Base-by-base conservation (phyloP, 2,888 invertebrate genomes). In the Cryptocephalus primarius region DNA sequence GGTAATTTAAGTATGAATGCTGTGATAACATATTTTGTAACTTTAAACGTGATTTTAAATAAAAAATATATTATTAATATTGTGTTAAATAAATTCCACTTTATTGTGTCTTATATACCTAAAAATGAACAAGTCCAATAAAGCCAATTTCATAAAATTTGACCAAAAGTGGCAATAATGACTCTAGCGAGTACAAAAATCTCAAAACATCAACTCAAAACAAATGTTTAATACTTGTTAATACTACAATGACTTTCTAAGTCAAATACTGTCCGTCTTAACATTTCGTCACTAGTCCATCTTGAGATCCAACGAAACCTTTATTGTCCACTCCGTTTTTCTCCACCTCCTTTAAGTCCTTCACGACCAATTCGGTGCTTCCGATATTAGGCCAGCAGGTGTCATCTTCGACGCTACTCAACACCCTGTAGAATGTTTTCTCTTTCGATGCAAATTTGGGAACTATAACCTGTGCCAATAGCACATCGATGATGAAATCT, bases 401-500 rank as follows among this genome's bases (percentile, higher is more conserved):
- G 14, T 60, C 55, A n/a, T 49, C 45, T 2, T 48, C 47, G 38
- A 62, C 40, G 8, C 53, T 51, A 8, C 47, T 52, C 22, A 55
- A 44, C 33, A 62, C 51, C 22, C 49, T 50, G 32, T 54, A 49
- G 34, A 53, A 51, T 8, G 54, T 48, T 34, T 49, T 60, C 8
- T 54, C 48, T 1, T 55, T 43, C 11, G 44, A 69, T 48, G 69
- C 71, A 54, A 76, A 73, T 33, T 66, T 71, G 33, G 72, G 72
- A 1, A 71, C 67, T 1, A 78, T 54, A 42, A 76, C 75, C 44
- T 72, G 73, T 46, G 76, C 74, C 1, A 80, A 63, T 11, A 80
- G 58, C 57, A 71, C 75, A 54, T 80, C 82, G 9, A 83, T 71
- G 9, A 81, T 51, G 13, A 78, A 58, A 34, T 72, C 68, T 55